A percentile compares a stretch with the other conserved stretches of the same genome.
These are phyloP conservation scores for Sesia apiformis DNA, from an alignment of 2,888 invertebrate species.

Conservation along the genomic window DNA sequence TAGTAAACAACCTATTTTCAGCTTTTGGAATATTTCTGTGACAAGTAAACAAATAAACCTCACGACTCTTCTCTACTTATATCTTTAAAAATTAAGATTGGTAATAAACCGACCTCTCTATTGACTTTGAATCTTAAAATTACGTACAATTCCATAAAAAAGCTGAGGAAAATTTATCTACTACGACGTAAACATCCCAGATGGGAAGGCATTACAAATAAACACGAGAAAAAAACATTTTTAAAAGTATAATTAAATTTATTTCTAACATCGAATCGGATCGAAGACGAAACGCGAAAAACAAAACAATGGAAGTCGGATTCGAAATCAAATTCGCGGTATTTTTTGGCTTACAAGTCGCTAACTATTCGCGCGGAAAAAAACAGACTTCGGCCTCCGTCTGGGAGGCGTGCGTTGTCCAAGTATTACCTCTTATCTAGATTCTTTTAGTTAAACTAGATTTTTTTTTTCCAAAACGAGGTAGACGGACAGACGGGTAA, in stretches of 20 bases:
- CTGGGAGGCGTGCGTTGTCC: neutral
- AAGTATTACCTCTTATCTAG: neutral
- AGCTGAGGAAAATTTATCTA: too few relatives aligned
- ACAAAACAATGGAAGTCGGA: neutral
- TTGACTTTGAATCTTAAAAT: too few relatives aligned
- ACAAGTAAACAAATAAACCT: too few relatives aligned
- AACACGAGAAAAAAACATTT: neutral
- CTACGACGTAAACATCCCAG: neutral
- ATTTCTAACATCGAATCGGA: neutral
- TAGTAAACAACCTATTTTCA: too few relatives aligned
- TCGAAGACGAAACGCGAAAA: neutral
- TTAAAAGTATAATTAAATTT: neutral
- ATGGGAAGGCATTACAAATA: neutral
- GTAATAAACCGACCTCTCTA: too few relatives aligned
- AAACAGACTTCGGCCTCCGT: conserved; percentile 3
- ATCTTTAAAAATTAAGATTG: too few relatives aligned
- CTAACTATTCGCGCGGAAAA: conserved; percentile 8
- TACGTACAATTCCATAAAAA: too few relatives aligned
- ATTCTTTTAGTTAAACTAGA: too few relatives aligned
- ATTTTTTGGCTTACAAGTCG: conserved; percentile 6
- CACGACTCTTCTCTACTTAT: too few relatives aligned
- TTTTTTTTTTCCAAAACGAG: too few relatives aligned
- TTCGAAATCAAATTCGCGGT: conserved; percentile 9
- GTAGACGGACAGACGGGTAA: too few relatives aligned
- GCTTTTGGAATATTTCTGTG: too few relatives aligned